Evolutionary conservation across 1,140 invertebrate genomes (phyloP).

Genomic region (Myzus persicae): DNA sequence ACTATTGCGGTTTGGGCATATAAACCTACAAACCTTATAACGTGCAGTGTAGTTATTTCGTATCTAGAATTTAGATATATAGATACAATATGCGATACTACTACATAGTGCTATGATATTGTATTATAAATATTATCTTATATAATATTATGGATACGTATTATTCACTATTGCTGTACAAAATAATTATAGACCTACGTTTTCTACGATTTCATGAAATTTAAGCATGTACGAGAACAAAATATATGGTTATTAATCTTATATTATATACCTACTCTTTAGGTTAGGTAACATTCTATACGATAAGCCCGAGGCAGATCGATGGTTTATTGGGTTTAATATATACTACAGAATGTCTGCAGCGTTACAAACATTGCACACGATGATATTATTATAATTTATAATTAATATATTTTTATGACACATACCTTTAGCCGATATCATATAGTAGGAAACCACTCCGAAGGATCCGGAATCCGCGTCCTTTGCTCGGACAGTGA

Average conservation of each 20-base stretch:
- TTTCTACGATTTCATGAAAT: neutral
- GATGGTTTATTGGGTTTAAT: neutral
- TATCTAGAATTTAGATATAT: neutral
- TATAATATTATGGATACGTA: neutral
- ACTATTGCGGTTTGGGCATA: neutral
- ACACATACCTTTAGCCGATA: conserved; percentile 43
- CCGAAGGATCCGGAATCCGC: conserved; percentile 86
- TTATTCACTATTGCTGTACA: neutral
- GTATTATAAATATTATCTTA: neutral
- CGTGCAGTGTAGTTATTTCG: neutral
- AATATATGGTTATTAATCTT: neutral
- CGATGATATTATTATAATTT: neutral
- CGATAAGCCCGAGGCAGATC: neutral
- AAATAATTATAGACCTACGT: conserved; percentile 1
- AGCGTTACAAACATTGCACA: neutral
- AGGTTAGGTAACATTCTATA: neutral
- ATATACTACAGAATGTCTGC: neutral
- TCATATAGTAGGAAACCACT: conserved; percentile 74
- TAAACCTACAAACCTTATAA: neutral
- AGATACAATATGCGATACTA: neutral
- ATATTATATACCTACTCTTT: neutral
- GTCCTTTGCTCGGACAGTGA: conserved; percentile 85
- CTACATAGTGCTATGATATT: neutral
- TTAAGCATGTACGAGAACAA: neutral
- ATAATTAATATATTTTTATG: neutral